A percentile compares a stretch with the other conserved stretches of the same genome.
These are phyloP conservation scores for Fulmarus glacialis DNA, from an alignment of 2,113 vertebrate species.

Conservation along the genomic window DNA sequence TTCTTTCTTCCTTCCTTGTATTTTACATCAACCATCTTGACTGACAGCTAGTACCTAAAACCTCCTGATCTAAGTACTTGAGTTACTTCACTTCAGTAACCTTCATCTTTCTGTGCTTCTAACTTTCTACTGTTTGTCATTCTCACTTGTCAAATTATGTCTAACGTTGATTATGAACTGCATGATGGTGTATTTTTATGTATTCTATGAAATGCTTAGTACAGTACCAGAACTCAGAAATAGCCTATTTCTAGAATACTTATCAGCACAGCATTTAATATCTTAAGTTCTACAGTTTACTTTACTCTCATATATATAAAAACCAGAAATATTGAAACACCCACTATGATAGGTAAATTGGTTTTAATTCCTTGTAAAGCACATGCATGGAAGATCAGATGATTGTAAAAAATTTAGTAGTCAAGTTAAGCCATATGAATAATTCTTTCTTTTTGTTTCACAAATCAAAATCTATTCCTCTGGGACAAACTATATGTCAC, in stretches of 20 bases:
- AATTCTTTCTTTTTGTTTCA: not conserved
- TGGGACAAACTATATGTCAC: not conserved
- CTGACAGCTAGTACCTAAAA: not conserved
- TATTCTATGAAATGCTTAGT: not conserved
- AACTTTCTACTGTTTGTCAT: not conserved
- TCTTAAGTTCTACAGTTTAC: not conserved
- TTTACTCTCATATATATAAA: not conserved
- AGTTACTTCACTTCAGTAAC: not conserved
- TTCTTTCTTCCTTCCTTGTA: not conserved
- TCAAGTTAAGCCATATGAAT: not conserved
- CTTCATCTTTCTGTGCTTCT: not conserved
- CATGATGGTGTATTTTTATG: not conserved
- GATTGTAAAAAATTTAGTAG: not conserved
- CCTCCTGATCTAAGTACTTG: not conserved
- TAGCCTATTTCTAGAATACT: not conserved
- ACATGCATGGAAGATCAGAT: not conserved
- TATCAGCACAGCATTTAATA: not conserved
- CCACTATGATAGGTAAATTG: not conserved
- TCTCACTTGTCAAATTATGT: not conserved
- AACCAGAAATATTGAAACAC: not conserved
- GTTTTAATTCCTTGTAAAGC: not conserved
- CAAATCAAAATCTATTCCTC: not conserved
- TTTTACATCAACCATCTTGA: not conserved
- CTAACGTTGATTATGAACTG: not conserved
- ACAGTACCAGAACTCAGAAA: not conserved